A percentile compares a stretch with the other conserved stretches of the same genome.
phyloP scores from a whole-genome alignment of 2,797 vertebrate species.

The Microhierax caerulescens region DNA sequence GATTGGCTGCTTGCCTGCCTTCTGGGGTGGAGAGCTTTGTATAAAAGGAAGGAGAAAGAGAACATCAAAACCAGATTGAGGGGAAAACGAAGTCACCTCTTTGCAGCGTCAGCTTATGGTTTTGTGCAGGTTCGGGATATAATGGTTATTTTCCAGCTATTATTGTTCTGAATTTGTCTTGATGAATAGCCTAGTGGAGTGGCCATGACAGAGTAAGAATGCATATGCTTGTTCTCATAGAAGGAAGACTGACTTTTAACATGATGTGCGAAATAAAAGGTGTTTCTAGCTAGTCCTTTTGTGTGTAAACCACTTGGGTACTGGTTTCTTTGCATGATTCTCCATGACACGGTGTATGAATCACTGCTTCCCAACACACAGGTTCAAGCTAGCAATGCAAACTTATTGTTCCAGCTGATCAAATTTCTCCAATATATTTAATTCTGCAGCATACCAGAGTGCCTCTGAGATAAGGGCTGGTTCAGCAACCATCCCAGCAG shows the following conservation, averaged over 20 bases:
- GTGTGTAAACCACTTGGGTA: background rate
- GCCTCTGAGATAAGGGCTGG: background rate
- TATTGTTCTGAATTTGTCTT: background rate
- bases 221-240: background rate
- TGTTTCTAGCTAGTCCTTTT: background rate
- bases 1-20: constrained; percentile 49
- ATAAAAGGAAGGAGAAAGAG: constrained; percentile 34
- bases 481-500: background rate
- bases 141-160: constrained; percentile 10
- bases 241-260: background rate
- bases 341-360: background rate
- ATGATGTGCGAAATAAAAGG: background rate
- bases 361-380: background rate
- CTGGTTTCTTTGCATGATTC: background rate
- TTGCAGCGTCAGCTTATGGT: background rate
- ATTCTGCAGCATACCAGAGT: background rate
- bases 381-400: background rate
- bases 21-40: constrained; percentile 40
- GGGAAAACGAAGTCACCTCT: constrained; percentile 31
- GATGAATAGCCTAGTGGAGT: background rate
- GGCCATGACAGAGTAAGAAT: background rate
- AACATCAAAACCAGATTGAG: constrained; percentile 60
- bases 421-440: background rate
- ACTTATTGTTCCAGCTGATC: background rate
- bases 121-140: background rate